A percentile compares a stretch with the other conserved stretches of the same genome.
Evolutionary conservation across 2,888 invertebrate species (phyloP).

Genomic region (Tiphia femorata): DNA sequence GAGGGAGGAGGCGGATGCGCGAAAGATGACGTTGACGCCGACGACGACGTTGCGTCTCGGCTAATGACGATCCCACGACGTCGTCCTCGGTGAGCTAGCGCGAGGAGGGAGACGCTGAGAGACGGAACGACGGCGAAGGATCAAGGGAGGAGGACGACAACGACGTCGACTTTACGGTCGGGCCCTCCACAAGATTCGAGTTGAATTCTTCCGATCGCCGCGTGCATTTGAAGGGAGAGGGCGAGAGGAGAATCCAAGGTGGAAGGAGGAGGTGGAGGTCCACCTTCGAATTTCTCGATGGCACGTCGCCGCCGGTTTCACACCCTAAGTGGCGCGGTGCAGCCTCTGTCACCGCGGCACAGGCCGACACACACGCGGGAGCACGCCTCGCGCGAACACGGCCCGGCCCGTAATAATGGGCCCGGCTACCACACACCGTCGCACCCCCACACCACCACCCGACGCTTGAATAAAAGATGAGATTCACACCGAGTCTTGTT

Average conservation of each 20-base stretch:
- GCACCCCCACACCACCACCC: slow-evolving; percentile 30
- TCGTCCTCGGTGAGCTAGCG: too few species aligned
- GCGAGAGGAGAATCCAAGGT: neutral
- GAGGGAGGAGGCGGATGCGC: too few species aligned
- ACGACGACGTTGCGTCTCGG: too few species aligned
- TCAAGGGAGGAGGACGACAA: too few species aligned
- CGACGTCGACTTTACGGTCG: slow-evolving; percentile 10
- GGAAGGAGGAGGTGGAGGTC: slow-evolving; percentile 4
- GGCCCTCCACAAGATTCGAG: slow-evolving; percentile 23
- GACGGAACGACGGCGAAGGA: too few species aligned
- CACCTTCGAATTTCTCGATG: slow-evolving; percentile 46
- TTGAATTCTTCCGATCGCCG: slow-evolving; percentile 41
- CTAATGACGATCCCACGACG: too few species aligned
- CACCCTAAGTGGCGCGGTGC: slow-evolving; percentile 64
- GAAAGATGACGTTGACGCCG: too few species aligned
- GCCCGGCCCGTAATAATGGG: neutral
- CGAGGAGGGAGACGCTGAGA: too few species aligned
- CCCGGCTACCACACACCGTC: neutral
- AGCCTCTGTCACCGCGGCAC: slow-evolving; percentile 50
- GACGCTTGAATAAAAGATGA: slow-evolving; percentile 62
- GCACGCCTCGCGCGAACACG: too few species aligned
- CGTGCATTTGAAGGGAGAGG: neutral
- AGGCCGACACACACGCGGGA: slow-evolving; percentile 38
- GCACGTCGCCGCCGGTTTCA: slow-evolving; percentile 61
- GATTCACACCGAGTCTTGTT: slow-evolving; percentile 64